Evolutionary conservation across 2,888 invertebrate genomes (phyloP).

Genomic region (Aphrophora alni): DNA sequence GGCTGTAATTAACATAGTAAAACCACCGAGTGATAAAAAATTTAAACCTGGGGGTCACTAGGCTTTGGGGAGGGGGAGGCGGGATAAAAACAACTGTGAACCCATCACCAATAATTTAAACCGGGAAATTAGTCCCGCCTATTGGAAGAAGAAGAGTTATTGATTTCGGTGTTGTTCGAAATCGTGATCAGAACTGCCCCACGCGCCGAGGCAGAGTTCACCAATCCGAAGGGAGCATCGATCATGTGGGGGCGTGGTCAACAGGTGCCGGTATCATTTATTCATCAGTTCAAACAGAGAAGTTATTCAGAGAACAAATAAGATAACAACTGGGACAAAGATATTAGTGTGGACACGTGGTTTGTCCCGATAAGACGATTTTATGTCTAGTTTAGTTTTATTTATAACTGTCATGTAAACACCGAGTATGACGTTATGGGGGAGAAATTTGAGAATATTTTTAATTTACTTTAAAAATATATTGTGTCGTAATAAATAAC

Average conservation of each 20-base stretch:
- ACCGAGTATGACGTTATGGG: too few species aligned
- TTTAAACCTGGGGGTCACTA: not conserved
- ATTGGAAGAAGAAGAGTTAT: not conserved
- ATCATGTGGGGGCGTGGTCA: not conserved
- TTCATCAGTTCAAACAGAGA: not conserved
- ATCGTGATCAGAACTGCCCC: not conserved
- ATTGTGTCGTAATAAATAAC: too few species aligned
- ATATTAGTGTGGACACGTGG: too few species aligned
- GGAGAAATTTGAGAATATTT: too few species aligned
- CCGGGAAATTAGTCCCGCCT: not conserved
- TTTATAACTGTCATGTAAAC: too few species aligned
- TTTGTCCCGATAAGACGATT: too few species aligned
- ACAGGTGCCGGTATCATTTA: not conserved
- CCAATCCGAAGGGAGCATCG: not conserved
- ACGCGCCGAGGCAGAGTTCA: not conserved
- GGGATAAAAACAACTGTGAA: not conserved
- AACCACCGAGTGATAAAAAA: not conserved
- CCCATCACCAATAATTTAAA: not conserved
- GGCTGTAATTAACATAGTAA: not conserved
- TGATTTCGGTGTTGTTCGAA: not conserved
- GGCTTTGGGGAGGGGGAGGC: not conserved
- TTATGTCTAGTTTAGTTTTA: too few species aligned
- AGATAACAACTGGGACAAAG: not conserved
- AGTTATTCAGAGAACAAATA: not conserved
- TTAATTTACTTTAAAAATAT: too few species aligned